Evolutionary conservation across 2,797 vertebrate genomes (phyloP).

Genomic region (Amniataba percoides): DNA sequence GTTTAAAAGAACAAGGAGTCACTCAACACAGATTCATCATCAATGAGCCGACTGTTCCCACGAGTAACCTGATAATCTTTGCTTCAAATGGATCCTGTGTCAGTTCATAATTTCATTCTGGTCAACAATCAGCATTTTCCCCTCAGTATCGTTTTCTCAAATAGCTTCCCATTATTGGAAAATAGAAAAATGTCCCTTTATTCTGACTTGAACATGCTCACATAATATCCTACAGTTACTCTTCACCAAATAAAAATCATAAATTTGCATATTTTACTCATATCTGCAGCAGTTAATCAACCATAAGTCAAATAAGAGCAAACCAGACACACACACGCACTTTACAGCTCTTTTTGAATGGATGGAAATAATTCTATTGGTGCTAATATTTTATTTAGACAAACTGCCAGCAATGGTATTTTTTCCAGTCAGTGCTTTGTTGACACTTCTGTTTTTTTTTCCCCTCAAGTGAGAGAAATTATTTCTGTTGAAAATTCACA

Average conservation of each 20-base stretch:
- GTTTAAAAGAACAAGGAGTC: too few species aligned
- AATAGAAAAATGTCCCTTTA: neutral
- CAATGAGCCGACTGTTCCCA: too few species aligned
- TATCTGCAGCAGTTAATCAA: neutral
- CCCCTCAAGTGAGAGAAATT: neutral
- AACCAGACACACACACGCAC: neutral
- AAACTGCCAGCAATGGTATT: neutral
- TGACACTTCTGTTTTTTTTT: neutral
- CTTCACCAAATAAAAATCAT: neutral
- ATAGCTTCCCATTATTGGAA: too few species aligned
- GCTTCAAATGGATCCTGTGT: too few species aligned
- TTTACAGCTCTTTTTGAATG: neutral
- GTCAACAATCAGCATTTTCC: too few species aligned
- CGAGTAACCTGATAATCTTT: too few species aligned
- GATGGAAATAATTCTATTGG: too few species aligned
- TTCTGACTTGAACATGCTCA: neutral
- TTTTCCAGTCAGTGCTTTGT: neutral
- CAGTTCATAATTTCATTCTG: too few species aligned
- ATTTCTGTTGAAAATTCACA: neutral
- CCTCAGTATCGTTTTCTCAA: too few species aligned
- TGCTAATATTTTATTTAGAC: neutral
- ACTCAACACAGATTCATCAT: too few species aligned
- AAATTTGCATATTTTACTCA: neutral
- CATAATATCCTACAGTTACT: too few species aligned
- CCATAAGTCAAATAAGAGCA: too few species aligned